Conservation (phyloP, 2,797 vertebrate species). For the Ctenochaetus hawaiiensis region DNA sequence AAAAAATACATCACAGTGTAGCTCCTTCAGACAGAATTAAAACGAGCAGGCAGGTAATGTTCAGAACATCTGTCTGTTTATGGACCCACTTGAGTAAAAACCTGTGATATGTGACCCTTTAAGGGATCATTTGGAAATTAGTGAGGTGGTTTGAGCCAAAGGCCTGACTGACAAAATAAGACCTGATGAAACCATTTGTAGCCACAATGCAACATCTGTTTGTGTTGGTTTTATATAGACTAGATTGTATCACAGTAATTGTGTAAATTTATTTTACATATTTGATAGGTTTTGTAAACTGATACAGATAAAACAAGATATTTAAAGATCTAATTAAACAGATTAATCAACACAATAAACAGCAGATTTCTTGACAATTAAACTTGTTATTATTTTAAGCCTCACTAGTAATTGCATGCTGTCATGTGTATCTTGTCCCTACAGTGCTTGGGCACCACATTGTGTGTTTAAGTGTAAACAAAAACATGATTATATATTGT, state of each 20-base stretch:
- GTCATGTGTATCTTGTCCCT: not conserved
- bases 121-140: not conserved
- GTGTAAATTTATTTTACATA: too few relatives aligned
- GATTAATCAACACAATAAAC: not conserved
- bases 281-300: not conserved
- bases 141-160: too few relatives aligned
- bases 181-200: too few relatives aligned
- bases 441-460: not conserved
- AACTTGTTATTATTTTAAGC: not conserved
- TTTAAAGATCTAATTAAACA: not conserved
- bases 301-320: not conserved
- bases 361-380: not conserved
- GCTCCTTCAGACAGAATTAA: not conserved
- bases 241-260: too few relatives aligned
- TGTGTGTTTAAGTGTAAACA: not conserved
- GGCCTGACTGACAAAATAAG: too few relatives aligned
- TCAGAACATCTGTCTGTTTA: conserved; percentile 1
- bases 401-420: not conserved
- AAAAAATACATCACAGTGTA: not conserved
- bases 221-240: too few relatives aligned
- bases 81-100: not conserved
- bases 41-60: not conserved
- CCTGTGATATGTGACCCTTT: not conserved
- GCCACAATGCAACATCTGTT: too few relatives aligned
- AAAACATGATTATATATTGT: not conserved